Evolutionary conservation across 1,140 invertebrate species (phyloP), one percentile per base, ranked within the genome.

Genomic region (Heliothis virescens): DNA sequence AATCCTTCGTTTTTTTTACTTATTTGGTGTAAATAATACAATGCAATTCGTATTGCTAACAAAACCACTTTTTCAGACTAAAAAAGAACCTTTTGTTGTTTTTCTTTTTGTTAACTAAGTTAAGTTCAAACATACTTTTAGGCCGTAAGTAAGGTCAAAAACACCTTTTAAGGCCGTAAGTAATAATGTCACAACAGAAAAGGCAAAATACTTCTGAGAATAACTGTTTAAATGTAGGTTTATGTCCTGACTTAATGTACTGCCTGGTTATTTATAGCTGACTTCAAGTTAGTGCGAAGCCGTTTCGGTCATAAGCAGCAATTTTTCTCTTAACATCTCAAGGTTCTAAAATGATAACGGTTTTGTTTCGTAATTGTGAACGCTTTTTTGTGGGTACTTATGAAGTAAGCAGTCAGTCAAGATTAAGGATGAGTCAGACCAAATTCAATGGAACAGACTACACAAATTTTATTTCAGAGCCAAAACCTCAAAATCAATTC

Each of bases 231-330:
- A 65, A 18, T 48, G 15, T 47, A 47, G 62, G 34, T 65, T 47
- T 18, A 65, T 65, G 41, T 48, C 41, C 10, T 16, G 10, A 65
- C 15, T 29, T 62, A 62, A 62, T 34, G 60, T 1, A n/a, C 60
- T 65, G 62, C 9, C n/a, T 65, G 57, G 57, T 65, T 16, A 63
- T 63, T 63, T 63, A 63, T 41, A 10, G 34, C 60, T 62, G n/a
- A 41, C n/a, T 10, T 63, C 18, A 65, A 65, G 15, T 65, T 65
- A n/a, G 21, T 59, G 21, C 18, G 57, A 65, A n/a, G 34, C n/a
- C 16, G 62, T 65, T 65, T 47, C 9, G 41, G 62, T 13, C 11
- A 4, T 65, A 48, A 65, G 12, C 34, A 16, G 62, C 47, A 47
- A 34, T 41, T 41, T 41, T 53, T 53, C 52, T 53, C 13, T 53